A percentile compares a stretch with the other conserved stretches of the same genome.
Evolutionary conservation across 2,888 invertebrate species (phyloP).

Genomic region (Luperina nickerlii): DNA sequence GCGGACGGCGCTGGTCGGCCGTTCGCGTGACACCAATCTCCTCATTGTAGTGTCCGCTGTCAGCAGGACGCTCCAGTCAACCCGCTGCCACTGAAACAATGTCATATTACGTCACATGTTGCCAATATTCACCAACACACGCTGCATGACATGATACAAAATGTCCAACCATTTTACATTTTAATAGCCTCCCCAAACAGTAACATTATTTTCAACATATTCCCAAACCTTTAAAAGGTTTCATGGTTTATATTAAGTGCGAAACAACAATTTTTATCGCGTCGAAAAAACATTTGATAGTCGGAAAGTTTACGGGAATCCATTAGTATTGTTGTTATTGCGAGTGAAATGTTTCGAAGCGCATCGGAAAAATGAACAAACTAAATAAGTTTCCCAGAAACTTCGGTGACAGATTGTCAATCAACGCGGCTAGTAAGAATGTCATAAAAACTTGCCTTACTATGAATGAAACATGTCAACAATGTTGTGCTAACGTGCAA

Average conservation of each 20-base stretch:
- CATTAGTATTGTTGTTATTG: conserved; percentile 44
- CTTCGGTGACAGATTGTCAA: conserved; percentile 30
- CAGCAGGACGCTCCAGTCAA: conserved; percentile 63
- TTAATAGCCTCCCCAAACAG: conserved; percentile 38
- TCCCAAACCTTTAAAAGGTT: conserved; percentile 32
- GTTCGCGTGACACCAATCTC: conserved; percentile 83
- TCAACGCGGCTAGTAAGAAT: conserved; percentile 23
- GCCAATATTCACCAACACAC: conserved; percentile 50
- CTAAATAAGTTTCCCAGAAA: conserved; percentile 33
- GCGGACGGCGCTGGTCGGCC: conserved; percentile 71
- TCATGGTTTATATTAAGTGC: conserved; percentile 28
- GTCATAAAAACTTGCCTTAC: conserved; percentile 23
- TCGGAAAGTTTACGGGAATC: conserved; percentile 36
- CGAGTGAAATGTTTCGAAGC: conserved; percentile 14
- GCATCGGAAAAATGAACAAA: conserved; percentile 32
- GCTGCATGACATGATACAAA: conserved; percentile 29
- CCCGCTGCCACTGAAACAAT: conserved; percentile 63
- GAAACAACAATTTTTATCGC: conserved; percentile 35
- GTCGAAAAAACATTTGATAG: conserved; percentile 25
- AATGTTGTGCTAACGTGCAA: conserved; percentile 32
- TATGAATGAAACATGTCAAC: conserved; percentile 28
- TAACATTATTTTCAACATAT: conserved; percentile 24
- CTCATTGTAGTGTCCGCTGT: conserved; percentile 71
- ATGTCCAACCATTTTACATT: conserved; percentile 45
- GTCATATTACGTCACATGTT: conserved; percentile 57